Percentiles rank a stretch among this genome's conserved stretches.
Evolutionary conservation across 1,140 invertebrate genomes (phyloP).

Genomic region (Drosophila navojoa): DNA sequence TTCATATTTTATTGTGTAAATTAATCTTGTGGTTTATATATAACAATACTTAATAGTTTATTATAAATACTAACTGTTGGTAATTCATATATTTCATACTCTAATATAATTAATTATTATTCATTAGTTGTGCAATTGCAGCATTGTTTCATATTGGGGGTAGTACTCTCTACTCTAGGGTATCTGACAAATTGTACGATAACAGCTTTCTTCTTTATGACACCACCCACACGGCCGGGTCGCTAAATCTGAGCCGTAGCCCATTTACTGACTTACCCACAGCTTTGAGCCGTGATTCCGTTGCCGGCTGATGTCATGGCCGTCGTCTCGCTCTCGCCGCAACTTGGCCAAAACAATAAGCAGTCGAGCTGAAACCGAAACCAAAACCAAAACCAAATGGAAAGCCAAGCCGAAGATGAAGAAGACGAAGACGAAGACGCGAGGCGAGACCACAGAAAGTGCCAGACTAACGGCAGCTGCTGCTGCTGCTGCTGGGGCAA

Average conservation of each 20-base stretch:
- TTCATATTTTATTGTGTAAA: too few relatives aligned
- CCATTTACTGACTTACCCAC: slow-evolving; percentile 2
- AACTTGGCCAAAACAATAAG: slow-evolving; percentile 18
- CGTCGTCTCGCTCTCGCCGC: slow-evolving; percentile 7
- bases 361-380: slow-evolving; percentile 14
- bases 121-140: too few relatives aligned
- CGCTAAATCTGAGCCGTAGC: background rate
- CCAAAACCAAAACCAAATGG: slow-evolving; percentile 2
- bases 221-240: slow-evolving; percentile 3
- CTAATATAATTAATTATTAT: too few relatives aligned
- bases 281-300: slow-evolving; percentile 31
- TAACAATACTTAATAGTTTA: too few relatives aligned
- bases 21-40: too few relatives aligned
- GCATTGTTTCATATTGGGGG: background rate
- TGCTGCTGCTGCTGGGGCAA: background rate
- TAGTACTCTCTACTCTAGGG: slow-evolving; percentile 18
- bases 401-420: background rate
- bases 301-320: slow-evolving; percentile 52
- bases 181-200: slow-evolving; percentile 26
- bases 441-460: slow-evolving; percentile 9
- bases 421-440: too few relatives aligned
- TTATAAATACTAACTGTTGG: too few relatives aligned
- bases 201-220: slow-evolving; percentile 42
- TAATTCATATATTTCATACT: too few relatives aligned
- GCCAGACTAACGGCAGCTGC: slow-evolving; percentile 2